Evolutionary conservation across 1,140 invertebrate species (phyloP).

Genomic region (Lordiphosa stackelbergi): DNA sequence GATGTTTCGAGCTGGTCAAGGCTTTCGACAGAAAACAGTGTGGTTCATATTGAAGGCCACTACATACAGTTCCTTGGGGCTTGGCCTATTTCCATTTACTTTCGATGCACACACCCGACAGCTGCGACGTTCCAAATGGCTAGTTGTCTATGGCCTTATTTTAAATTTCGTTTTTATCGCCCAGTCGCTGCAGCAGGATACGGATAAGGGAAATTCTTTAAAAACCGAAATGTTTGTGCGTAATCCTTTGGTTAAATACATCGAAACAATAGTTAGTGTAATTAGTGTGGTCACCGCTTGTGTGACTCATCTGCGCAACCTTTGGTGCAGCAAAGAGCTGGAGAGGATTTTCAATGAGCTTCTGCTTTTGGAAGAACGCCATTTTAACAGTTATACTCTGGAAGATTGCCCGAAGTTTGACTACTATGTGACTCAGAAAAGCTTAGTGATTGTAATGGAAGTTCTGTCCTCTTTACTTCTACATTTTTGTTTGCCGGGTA

Average conservation of each 20-base stretch:
- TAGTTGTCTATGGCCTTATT: conserved; percentile 45
- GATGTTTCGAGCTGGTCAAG: conserved; percentile 28
- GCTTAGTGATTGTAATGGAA: conserved; percentile 5
- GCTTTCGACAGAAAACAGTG: conserved; percentile 22
- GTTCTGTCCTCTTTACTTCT: conserved; percentile 4
- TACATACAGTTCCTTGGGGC: conserved; percentile 39
- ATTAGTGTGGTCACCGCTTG: conserved; percentile 21
- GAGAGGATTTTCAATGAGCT: conserved; percentile 14
- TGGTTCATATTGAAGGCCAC: conserved; percentile 21
- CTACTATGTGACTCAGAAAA: conserved; percentile 13
- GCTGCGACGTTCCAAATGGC: conserved; percentile 34
- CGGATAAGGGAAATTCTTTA: neutral
- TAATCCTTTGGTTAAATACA: conserved; percentile 14
- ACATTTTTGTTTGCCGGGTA: neutral
- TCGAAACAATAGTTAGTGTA: neutral
- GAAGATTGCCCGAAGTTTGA: conserved; percentile 1
- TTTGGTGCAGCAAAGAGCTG: conserved; percentile 14
- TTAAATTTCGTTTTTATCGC: conserved; percentile 17
- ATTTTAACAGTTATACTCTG: conserved; percentile 4
- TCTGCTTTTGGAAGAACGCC: conserved; percentile 1
- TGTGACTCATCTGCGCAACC: conserved; percentile 12
- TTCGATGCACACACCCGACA: conserved; percentile 19
- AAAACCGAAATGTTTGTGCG: neutral
- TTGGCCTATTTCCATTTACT: conserved; percentile 47
- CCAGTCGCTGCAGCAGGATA: neutral